Evolutionary conservation across 2,888 invertebrate species (phyloP), one percentile per base, ranked within the genome.

Genomic region (Orchesella flavescens): DNA sequence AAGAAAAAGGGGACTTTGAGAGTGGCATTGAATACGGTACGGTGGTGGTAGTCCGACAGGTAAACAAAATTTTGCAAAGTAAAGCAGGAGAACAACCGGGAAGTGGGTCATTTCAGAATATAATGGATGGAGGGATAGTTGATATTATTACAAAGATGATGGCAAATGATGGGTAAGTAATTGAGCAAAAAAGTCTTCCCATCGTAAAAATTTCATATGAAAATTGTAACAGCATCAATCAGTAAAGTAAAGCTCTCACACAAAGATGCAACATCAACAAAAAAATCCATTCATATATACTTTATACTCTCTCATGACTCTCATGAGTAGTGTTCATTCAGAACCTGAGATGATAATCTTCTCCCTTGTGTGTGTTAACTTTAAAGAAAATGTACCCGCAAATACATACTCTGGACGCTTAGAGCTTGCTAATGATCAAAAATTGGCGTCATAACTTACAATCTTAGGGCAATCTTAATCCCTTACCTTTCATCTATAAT

Each of bases 81-180:
- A 34, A 34, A 34, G 34, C 34, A 24, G 43, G 44, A 34, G 44
- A 43, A 43, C 23, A 65, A 65, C 49, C 49, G 21, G 53, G 21
- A 69, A 69, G 49, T 69, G 23, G 69, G 69, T 49, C 69, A 69
- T 49, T 17, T 21, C 15, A 12, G 69, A 49, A 53, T 1, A 63
- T 24, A 63, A 24, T 17, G 23, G 63, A 34, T 63, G 63, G 12
- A 49, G 3, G 49, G 49, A 7, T 34, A 34, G 34, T 15, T 34
- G 43, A 69, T 69, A 46, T 63, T 63, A 63, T 69, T 69, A 19
- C 13, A 21, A 66, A 49, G 69, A 69, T 69, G 69, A 69, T 69
- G 43, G 49, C 23, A 44, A 66, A 63, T 69, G 49, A 69, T 69
- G 23, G 69, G 49, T 69, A 17, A 69, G 21, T 69, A 69, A 49